Conservation (phyloP, 2,888 invertebrate genomes). For the Diarsia rubi region DNA sequence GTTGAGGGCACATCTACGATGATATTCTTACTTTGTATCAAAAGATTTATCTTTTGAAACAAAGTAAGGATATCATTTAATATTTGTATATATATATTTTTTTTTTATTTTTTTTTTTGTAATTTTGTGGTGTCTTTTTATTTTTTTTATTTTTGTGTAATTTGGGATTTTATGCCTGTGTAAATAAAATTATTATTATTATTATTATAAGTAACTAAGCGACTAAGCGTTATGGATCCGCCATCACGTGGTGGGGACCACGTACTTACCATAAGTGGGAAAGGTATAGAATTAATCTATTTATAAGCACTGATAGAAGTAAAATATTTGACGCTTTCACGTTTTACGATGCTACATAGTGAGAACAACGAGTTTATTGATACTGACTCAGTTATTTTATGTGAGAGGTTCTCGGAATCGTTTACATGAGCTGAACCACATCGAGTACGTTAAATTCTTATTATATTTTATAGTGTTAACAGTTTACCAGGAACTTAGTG, state of each 20-base stretch:
- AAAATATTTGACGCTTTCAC: conserved; percentile 52
- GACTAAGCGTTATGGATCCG: too few relatives aligned
- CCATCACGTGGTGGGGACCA: too few relatives aligned
- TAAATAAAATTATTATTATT: too few relatives aligned
- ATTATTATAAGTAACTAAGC: neutral
- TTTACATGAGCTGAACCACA: conserved; percentile 1
- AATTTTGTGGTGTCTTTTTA: too few relatives aligned
- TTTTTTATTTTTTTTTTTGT: too few relatives aligned
- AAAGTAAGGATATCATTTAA: neutral
- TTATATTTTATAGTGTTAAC: conserved; percentile 14
- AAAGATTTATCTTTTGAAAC: neutral
- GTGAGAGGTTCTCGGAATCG: conserved; percentile 16
- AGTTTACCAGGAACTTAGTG: neutral
- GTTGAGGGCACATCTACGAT: neutral
- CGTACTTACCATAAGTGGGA: neutral
- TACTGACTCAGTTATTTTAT: conserved; percentile 38
- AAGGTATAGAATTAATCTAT: conserved; percentile 15
- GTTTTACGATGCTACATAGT: conserved; percentile 42
- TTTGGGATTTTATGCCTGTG: too few relatives aligned
- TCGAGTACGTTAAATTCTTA: neutral
- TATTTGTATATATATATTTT: too few relatives aligned
- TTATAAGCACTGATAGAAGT: conserved; percentile 22
- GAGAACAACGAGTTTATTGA: conserved; percentile 53
- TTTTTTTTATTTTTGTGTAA: too few relatives aligned
- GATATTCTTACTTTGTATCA: too few relatives aligned